Conservation (phyloP, 2,888 invertebrate genomes). For the Holacanthella duospinosa region DNA sequence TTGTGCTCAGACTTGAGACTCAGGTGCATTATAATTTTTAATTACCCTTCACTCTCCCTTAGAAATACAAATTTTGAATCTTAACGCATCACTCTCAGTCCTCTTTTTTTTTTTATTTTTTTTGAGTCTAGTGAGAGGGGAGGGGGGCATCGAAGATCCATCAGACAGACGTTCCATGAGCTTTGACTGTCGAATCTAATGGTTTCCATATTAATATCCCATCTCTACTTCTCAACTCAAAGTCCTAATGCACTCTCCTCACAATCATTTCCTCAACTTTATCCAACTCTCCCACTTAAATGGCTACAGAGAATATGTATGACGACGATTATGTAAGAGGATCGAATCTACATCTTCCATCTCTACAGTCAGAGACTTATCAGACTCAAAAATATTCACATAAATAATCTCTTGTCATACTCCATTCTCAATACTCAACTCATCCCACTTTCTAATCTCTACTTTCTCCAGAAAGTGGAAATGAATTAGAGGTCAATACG, state of each 20-base stretch:
- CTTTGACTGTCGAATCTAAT: constrained; percentile 2
- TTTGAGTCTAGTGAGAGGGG: not conserved
- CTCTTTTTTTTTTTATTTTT: not conserved
- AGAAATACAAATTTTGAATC: not conserved
- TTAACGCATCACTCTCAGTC: not conserved
- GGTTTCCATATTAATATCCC: constrained; percentile 9
- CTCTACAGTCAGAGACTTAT: not conserved
- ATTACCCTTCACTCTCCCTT: no score
- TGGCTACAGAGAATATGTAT: no score
- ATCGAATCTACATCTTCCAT: not conserved
- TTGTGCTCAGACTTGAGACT: no score
- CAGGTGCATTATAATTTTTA: no score
- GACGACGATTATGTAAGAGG: no score
- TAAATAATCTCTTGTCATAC: not conserved
- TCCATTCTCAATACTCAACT: not conserved
- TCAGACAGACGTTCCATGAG: no score
- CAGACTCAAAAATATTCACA: not conserved
- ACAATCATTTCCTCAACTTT: not conserved
- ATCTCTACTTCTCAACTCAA: constrained; percentile 2
- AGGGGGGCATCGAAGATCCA: no score
- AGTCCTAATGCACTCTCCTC: not conserved
- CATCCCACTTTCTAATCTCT: no score
- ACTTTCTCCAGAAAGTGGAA: no score
- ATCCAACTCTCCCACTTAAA: not conserved
- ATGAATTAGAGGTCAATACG: constrained; percentile 4